Base-by-base conservation (phyloP, 2,888 invertebrate genomes). In the Galerucella nymphaeae region DNA sequence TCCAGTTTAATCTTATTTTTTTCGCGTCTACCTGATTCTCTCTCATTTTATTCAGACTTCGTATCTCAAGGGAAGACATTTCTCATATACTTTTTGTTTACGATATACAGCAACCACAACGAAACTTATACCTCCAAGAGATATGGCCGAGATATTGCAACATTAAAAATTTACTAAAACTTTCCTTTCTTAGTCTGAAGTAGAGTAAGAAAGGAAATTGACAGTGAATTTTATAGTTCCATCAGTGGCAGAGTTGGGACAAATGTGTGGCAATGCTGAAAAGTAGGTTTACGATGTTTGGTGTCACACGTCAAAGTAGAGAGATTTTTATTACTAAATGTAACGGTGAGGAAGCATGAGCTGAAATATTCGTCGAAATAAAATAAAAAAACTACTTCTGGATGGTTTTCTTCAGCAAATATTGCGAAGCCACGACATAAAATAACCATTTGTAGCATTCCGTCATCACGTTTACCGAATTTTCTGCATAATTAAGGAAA, bases 141-240 rank as follows among this genome's bases (percentile, higher is more conserved):
- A 66, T 38, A 61, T 50, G 18, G 59, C 61, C 48, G 67, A 61
- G 61, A 59, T 67, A 67, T 67, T 67, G 67, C 38, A 50, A 59
- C 67, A 67, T 67, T 67, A 67, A 67, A 67, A 67, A 67, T 67
- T 59, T 67, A 67, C 48, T 16, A 13, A 11, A 38, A 23, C 42
- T 67, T 67, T 67, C 67, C 48, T 55, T 59, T 20, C 30, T 58
- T n/a, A 16, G n/a, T 16, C 23, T 9, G 45, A 48, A 58, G 45
- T 58, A 16, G 23, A 10, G 23, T 16, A 58, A 23, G 23, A 66
- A 38, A 67, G 59, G 18, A 59, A 67, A 67, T 67, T 61, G 59
- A 61, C 67, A 67, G 48, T 48, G 30, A 42, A 66, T 66, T 55
- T 42, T 67, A 45, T 48, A 38, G 66, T 62, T 62, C n/a, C 18